These are phyloP conservation scores for Crax fasciolata DNA, from an alignment of 2,797 vertebrate species.

Conservation along the genomic window DNA sequence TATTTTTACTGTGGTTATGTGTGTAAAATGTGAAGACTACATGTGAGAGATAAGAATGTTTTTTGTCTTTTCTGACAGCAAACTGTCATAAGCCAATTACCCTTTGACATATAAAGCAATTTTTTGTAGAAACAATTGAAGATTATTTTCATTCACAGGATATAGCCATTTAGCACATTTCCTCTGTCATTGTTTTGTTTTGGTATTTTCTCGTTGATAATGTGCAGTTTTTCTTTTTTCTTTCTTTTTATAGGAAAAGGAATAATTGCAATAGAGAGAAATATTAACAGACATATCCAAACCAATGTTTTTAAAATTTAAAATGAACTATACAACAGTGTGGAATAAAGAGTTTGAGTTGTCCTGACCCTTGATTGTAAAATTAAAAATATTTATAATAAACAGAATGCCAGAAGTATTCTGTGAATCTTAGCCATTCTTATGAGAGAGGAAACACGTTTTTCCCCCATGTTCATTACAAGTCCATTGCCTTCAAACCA, in stretches of 20 bases:
- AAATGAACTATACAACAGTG: neutral
- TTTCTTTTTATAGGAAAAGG: neutral
- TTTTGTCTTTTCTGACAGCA: neutral
- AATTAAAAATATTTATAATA: neutral
- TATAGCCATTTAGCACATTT: neutral
- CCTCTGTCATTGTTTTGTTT: neutral
- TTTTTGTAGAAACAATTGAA: neutral
- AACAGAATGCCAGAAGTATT: neutral
- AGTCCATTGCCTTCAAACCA: neutral
- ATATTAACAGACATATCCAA: neutral
- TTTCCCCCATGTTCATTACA: neutral
- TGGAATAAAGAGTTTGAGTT: neutral
- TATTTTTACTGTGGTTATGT: neutral
- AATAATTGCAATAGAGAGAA: neutral
- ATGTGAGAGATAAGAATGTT: neutral
- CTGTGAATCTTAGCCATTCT: neutral
- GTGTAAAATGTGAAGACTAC: neutral
- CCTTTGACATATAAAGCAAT: neutral
- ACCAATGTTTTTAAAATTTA: neutral
- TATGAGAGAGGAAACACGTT: neutral
- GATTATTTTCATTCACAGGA: neutral
- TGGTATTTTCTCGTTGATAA: neutral
- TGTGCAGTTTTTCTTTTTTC: rapidly evolving
- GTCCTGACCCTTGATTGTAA: neutral
- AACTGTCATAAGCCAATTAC: neutral